A percentile compares a stretch with the other conserved stretches of the same genome.
phyloP scores from a whole-genome alignment of 1,140 invertebrate genomes.

The Amyelois transitella region DNA sequence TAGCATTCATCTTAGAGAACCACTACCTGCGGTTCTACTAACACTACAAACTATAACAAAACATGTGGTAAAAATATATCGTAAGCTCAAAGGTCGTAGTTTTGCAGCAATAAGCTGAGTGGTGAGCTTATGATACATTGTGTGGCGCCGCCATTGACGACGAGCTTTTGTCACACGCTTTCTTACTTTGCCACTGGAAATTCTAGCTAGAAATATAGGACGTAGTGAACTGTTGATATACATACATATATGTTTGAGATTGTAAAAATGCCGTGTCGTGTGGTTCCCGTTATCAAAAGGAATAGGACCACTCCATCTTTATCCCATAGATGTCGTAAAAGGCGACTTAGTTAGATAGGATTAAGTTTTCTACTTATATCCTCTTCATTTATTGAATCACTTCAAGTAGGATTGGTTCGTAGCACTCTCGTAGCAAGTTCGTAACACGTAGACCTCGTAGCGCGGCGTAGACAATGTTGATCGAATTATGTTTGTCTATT shows the following conservation, averaged over 20 bases:
- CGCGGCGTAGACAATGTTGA: not conserved
- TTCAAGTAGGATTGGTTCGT: not conserved
- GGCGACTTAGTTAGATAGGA: no score
- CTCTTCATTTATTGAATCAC: not conserved
- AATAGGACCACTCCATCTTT: no score
- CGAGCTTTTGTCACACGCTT: conserved; percentile 3
- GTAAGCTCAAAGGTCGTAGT: not conserved
- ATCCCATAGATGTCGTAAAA: no score
- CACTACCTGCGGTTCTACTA: no score
- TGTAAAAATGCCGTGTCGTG: no score
- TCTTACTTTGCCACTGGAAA: conserved; percentile 8
- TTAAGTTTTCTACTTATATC: no score
- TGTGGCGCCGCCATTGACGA: conserved; percentile 11
- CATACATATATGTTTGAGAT: not conserved
- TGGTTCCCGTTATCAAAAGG: no score
- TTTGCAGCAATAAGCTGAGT: conserved; percentile 33
- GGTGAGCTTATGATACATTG: conserved; percentile 15
- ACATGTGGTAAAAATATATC: not conserved
- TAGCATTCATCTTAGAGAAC: no score
- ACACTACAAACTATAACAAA: not conserved
- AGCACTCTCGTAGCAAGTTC: not conserved
- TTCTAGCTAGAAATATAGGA: not conserved
- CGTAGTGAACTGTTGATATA: not conserved
- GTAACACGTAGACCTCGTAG: not conserved
- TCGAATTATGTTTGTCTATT: no score